Conservation (phyloP, 2,113 vertebrate species). For the Chlorodrepanis virens region DNA sequence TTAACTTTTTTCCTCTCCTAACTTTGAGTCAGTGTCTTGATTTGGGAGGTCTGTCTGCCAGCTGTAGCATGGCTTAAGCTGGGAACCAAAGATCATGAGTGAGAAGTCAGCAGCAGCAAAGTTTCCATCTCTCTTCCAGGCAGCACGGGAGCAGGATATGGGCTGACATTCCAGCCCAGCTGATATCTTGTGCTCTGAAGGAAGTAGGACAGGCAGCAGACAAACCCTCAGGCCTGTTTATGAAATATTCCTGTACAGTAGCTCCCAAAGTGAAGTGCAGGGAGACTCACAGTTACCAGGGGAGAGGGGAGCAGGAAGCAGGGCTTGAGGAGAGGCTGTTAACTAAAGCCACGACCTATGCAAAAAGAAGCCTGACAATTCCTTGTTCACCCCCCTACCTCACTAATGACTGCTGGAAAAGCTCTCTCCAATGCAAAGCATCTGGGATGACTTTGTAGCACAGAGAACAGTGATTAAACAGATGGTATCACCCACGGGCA, state of each 20-base stretch:
- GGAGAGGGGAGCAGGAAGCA: not conserved
- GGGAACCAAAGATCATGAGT: accelerated
- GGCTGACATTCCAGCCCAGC: not conserved
- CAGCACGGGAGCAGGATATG: accelerated
- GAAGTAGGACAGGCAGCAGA: constrained; percentile 49
- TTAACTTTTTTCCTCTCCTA: not conserved
- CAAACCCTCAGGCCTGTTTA: constrained; percentile 28
- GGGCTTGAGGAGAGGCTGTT: not conserved
- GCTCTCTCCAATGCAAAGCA: not conserved
- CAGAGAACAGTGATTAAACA: not conserved
- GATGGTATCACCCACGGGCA: not conserved
- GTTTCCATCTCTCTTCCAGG: not conserved
- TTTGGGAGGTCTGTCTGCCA: not conserved
- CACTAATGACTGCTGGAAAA: not conserved
- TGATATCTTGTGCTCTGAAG: not conserved
- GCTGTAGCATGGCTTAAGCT: not conserved
- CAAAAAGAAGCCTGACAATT: not conserved
- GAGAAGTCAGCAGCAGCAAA: not conserved
- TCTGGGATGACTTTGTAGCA: not conserved
- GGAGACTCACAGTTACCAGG: not conserved
- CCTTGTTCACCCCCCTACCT: not conserved
- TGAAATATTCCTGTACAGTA: not conserved
- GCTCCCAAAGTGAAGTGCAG: not conserved
- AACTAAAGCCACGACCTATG: not conserved
- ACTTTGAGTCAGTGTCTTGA: not conserved